Base-by-base conservation (phyloP, 2,888 invertebrate genomes). In the Epirrhoe alternata region DNA sequence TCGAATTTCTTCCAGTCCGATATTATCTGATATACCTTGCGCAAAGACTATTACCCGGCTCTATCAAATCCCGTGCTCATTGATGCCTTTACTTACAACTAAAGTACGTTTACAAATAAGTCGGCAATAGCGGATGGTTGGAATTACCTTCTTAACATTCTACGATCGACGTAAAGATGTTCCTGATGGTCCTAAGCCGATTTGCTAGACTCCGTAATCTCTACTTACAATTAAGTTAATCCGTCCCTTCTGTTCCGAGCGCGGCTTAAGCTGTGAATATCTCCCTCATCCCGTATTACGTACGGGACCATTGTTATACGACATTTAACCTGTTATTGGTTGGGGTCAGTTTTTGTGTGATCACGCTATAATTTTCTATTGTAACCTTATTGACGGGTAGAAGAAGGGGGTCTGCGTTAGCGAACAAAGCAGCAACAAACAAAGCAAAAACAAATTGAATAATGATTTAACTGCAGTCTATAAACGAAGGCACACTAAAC, bases 141-240 rank as follows among this genome's bases (percentile, higher is more conserved):
- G n/a, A 30, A 51, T 24, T n/a, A 24, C 51, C 56, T 45, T 55
- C 17, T 12, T 52, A 54, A 54, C 38, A 24, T 47, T 58, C n/a
- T 52, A 49, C 59, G 33, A 6, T 42, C 14, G 38, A 52, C 63
- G 60, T 57, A 53, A 61, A 68, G 49, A 61, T 57, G 53, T 52
- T 67, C 49, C 31, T 61, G 42, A 53, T 56, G 50, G 50, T 24
- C 24, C 30, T 63, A 64, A 68, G 53, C 68, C 50, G 57, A 57
- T 61, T 64, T 45, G 16, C 50, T 61, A 30, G 33, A 58, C 35
- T 24, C 30, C 52, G 45, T 53, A 57, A 67, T 64, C 57, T 64
- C 61, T 58, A 61, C 57, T 64, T 68, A 64, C 68, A 64, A 68
- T 68, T 68, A 61, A 64, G 64, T 58, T 64, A 68, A 68, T 60